phyloP scores from a whole-genome alignment of 1,140 invertebrate species.

The Neomicropteryx cornuta region DNA sequence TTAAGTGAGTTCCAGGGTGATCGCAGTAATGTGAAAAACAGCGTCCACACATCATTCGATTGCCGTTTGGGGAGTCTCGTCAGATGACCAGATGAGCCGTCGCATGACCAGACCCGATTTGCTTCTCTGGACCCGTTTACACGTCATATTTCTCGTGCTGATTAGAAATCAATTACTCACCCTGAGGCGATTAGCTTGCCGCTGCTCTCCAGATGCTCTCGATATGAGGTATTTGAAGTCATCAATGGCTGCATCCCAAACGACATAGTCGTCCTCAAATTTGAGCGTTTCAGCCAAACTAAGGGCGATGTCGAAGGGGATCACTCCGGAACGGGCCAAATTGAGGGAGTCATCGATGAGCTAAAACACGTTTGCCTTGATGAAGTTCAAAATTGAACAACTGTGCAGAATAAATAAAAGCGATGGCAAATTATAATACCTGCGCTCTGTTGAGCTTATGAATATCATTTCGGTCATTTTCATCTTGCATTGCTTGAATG shows the following conservation, averaged over 20 bases:
- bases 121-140: too few species aligned
- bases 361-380: conserved; percentile 19
- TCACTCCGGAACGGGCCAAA: conserved; percentile 33
- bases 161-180: too few species aligned
- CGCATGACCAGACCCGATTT: too few species aligned
- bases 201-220: too few species aligned
- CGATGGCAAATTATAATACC: conserved; percentile 47
- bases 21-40: too few species aligned
- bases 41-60: too few species aligned
- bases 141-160: too few species aligned
- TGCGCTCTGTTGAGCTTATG: conserved; percentile 48
- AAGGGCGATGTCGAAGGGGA: conserved; percentile 43
- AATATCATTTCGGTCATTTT: conserved; percentile 29
- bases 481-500: conserved; percentile 32
- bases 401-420: conserved; percentile 31
- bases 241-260: conserved; percentile 53
- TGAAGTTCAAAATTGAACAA: conserved; percentile 19
- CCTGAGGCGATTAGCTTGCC: too few species aligned
- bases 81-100: too few species aligned
- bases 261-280: conserved; percentile 49
- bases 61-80: too few species aligned
- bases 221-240: too few species aligned
- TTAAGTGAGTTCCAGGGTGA: too few species aligned
- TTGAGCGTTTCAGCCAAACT: conserved; percentile 44
- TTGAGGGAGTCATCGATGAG: conserved; percentile 70